Evolutionary conservation across 2,888 invertebrate species (phyloP), one percentile per base, ranked within the genome.

Genomic region (Cremastinae sp.): DNA sequence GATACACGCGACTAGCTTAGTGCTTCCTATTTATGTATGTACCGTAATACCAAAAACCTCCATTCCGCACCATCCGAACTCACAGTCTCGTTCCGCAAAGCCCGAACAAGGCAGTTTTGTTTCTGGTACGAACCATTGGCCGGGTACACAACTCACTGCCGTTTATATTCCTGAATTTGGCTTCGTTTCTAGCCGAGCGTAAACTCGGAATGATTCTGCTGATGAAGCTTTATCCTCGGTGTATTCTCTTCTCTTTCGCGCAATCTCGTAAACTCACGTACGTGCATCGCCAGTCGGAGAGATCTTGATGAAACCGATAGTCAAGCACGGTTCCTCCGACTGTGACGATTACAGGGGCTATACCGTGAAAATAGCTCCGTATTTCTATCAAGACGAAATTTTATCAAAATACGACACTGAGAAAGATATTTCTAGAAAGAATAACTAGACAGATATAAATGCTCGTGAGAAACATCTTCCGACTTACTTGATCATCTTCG

Each of bases 21-120:
- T 66, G 53, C 3, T 56, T 66, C n/a, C 59, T 66, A 62, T 75
- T 71, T 75, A 70, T 66, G 65, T 61, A 59, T 75, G 75, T 71
- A 66, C 74, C 53, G 53, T 74, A 45, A 64, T 53, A 45, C 59
- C 62, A 62, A 62, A 65, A 65, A 28, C 22, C 14, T 22, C 39
- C 20, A 45, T 47, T 64, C 3, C n/a, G 12, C 35, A 14, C 64
- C 8, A 47, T 22, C 62, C 22, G 8, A 45, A 10, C 9, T 35
- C 37, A 0, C n/a, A n/a, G n/a, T 41, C n/a, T 53, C 53, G 55
- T 47, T 51, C 59, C 59, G 58, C 8, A 9, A 12, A 12, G 43
- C 58, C n/a, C n/a, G n/a, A n/a, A n/a, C n/a, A n/a, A n/a, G 12
- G 55, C 5, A 14, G 49, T 55, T 49, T 47, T 47, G 12, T 58